phyloP scores from a whole-genome alignment of 2,797 vertebrate genomes.

The Cirrhinus molitorella region DNA sequence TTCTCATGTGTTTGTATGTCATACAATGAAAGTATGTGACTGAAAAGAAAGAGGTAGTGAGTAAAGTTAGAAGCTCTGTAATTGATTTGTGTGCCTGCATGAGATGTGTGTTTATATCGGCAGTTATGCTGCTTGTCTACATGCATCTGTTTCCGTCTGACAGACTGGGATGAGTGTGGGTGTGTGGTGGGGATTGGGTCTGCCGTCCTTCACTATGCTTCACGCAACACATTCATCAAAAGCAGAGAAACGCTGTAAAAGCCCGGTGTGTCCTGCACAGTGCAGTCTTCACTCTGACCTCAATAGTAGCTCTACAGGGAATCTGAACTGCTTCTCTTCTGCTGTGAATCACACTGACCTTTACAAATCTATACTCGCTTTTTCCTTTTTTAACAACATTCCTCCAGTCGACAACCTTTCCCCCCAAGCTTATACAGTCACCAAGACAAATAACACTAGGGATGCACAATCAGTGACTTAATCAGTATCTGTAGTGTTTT shows the following conservation, averaged over 20 bases:
- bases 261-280: conserved; percentile 46
- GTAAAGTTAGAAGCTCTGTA: conserved; percentile 11
- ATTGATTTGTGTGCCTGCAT: conserved; percentile 20
- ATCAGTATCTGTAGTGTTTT: neutral
- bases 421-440: conserved; percentile 9
- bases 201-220: conserved; percentile 44
- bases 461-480: neutral
- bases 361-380: conserved; percentile 66
- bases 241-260: conserved; percentile 59
- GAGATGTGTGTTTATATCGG: conserved; percentile 22
- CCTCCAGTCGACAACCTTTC: conserved; percentile 14
- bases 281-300: conserved; percentile 52
- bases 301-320: conserved; percentile 57
- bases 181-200: conserved; percentile 3
- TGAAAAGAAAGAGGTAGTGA: neutral
- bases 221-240: conserved; percentile 70
- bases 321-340: conserved; percentile 60
- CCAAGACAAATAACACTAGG: neutral
- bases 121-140: conserved; percentile 21
- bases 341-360: conserved; percentile 64
- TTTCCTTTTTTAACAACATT: conserved; percentile 48
- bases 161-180: neutral
- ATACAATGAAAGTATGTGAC: neutral
- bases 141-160: conserved; percentile 27
- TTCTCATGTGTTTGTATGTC: neutral